Conservation (phyloP, 2,797 vertebrate species). For the Sebastiscus tertius region DNA sequence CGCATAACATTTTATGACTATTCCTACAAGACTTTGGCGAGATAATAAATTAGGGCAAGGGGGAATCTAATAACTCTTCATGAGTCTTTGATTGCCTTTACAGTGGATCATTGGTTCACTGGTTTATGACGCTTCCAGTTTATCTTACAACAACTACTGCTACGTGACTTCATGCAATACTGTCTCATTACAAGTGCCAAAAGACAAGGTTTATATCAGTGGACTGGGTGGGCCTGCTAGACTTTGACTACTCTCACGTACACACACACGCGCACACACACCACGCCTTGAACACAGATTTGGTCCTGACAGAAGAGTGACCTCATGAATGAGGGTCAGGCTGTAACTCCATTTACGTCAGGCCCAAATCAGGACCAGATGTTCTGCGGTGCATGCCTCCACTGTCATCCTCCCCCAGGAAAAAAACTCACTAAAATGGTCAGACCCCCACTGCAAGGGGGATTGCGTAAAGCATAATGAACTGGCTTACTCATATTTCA, state of each 20-base stretch:
- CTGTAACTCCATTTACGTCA: constrained; percentile 66
- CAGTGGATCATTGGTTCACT: not conserved
- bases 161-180: constrained; percentile 24
- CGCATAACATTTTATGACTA: constrained; percentile 1
- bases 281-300: constrained; percentile 10
- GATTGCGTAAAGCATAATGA: constrained; percentile 57
- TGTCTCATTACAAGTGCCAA: not conserved
- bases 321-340: constrained; percentile 64
- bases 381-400: constrained; percentile 38
- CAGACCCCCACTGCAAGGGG: constrained; percentile 24
- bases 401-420: constrained; percentile 29
- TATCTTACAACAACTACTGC: constrained; percentile 49
- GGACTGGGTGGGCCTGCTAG: constrained; percentile 6
- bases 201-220: constrained; percentile 17
- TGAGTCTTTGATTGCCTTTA: constrained; percentile 13
- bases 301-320: constrained; percentile 45
- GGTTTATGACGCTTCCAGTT: constrained; percentile 11
- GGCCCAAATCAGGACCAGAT: constrained; percentile 77
- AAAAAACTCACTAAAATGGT: constrained; percentile 3
- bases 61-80: not conserved
- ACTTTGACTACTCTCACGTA: constrained; percentile 24
- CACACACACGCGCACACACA: not conserved
- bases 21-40: constrained; percentile 1
- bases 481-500: constrained; percentile 20
- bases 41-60: not conserved